Evolutionary conservation across 2,113 vertebrate species (phyloP).

Genomic region (Accipiter virgatus): DNA sequence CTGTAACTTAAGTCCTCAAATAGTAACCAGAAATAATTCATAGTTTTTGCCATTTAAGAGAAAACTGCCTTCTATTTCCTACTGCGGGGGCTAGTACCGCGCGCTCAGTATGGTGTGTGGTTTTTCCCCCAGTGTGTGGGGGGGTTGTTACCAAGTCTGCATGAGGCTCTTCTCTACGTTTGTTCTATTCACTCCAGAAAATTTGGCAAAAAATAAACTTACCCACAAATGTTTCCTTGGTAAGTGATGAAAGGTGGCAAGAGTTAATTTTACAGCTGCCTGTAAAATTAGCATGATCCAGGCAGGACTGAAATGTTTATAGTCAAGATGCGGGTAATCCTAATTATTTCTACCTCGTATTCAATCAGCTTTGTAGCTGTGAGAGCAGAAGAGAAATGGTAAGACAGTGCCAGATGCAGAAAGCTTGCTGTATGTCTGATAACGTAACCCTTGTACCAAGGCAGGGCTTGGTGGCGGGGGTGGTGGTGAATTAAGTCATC

Average conservation of each 20-base stretch:
- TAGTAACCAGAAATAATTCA: not conserved
- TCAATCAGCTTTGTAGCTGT: not conserved
- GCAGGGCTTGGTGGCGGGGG: not conserved
- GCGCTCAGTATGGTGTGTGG: rapidly evolving
- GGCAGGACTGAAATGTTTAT: not conserved
- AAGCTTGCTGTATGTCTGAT: not conserved
- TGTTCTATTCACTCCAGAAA: not conserved
- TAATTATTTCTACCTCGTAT: not conserved
- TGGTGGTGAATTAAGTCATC: not conserved
- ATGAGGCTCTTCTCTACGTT: not conserved
- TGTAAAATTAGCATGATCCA: not conserved
- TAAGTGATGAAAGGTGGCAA: not conserved
- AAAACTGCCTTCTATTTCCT: not conserved
- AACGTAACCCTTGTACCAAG: not conserved
- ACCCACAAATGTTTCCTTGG: not conserved
- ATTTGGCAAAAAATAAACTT: not conserved
- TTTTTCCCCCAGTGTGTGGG: rapidly evolving
- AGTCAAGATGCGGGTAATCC: not conserved
- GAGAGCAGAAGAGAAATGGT: not conserved
- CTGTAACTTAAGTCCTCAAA: not conserved
- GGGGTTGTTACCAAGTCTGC: not conserved
- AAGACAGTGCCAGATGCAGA: not conserved
- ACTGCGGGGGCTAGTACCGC: not conserved
- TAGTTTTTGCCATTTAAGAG: not conserved
- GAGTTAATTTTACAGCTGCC: not conserved